Conservation (phyloP, 64 coral and sea anemone genomes). For the Stylophora pistillata region DNA sequence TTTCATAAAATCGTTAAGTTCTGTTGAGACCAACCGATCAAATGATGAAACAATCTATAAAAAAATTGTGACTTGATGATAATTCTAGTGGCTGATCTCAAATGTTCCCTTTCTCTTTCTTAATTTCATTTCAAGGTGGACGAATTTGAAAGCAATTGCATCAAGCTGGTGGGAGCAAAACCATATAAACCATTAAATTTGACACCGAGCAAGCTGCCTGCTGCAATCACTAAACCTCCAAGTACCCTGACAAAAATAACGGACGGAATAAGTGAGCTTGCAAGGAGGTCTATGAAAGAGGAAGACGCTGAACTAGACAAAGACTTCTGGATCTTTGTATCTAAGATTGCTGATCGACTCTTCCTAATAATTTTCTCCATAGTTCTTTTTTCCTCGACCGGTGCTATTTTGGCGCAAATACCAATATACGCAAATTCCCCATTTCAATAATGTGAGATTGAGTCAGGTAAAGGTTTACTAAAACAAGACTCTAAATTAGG, state of each 20-base stretch:
- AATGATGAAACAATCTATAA: background rate
- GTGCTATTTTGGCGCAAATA: slow-evolving; percentile 29
- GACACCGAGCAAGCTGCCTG: background rate
- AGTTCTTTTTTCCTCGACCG: slow-evolving; percentile 13
- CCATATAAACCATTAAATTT: slow-evolving; percentile 22
- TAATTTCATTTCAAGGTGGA: slow-evolving; percentile 4
- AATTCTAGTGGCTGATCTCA: background rate
- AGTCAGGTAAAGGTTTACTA: too few species aligned
- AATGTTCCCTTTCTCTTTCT: background rate
- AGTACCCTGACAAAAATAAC: slow-evolving; percentile 26
- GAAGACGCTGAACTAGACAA: slow-evolving; percentile 13
- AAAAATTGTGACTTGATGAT: background rate
- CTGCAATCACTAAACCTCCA: background rate
- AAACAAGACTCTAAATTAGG: too few species aligned
- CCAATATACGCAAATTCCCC: background rate
- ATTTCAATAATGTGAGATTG: background rate
- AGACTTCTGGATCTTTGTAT: slow-evolving; percentile 59
- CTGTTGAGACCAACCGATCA: too few species aligned
- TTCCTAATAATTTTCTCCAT: slow-evolving; percentile 55
- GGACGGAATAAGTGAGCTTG: slow-evolving; percentile 49
- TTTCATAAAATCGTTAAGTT: too few species aligned
- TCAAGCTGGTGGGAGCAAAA: slow-evolving; percentile 41
- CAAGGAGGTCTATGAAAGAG: background rate
- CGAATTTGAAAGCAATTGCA: slow-evolving; percentile 9
- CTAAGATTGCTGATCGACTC: slow-evolving; percentile 38